Base-by-base conservation (phyloP, 1,140 invertebrate species). In the Drosophila takahashii region DNA sequence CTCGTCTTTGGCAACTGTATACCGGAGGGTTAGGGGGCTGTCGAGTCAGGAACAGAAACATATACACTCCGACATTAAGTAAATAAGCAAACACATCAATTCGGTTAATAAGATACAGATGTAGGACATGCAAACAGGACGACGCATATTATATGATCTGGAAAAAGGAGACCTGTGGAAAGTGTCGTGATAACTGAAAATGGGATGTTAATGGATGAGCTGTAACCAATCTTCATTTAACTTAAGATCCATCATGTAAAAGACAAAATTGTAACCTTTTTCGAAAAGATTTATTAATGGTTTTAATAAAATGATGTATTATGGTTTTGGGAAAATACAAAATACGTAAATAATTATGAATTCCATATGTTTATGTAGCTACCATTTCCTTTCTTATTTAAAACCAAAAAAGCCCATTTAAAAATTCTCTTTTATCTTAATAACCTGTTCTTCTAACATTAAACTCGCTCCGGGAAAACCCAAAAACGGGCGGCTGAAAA, bases 41-140 rank as follows among this genome's bases (percentile, higher is more conserved):
- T 22, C 59, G 53, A 39, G 11, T 48, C 39, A 42, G 53, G 37
- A 26, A 54, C 34, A 48, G 44, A 66, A 77, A 69, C 67, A 56
- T 71, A 69, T 62, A 66, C 60, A 44, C 54, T 59, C 36, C 29
- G 66, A 64, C 62, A 64, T 73, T 51, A 56, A 56, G 61, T 42
- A 77, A 81, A 69, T 69, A 83, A 54, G 53, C 59, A 69, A 74
- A 56, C 66, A 62, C 60, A 81, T 72, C 73, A 81, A 77, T 73
- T 81, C 51, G 37, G 47, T 77, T 81, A 77, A 81, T 77, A 77
- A 77, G 57, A 48, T 67, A 67, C 60, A 76, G 42, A 45, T 34
- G 45, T 41, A 65, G 59, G 72, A 67, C 69, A 78, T 61, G 57
- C 57, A 32, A 76, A 69, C 53, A 42, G 51, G 58, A 71, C 67